These are phyloP conservation scores for Cephus runcator DNA, from an alignment of 2,888 invertebrate genomes.

Conservation along the genomic window DNA sequence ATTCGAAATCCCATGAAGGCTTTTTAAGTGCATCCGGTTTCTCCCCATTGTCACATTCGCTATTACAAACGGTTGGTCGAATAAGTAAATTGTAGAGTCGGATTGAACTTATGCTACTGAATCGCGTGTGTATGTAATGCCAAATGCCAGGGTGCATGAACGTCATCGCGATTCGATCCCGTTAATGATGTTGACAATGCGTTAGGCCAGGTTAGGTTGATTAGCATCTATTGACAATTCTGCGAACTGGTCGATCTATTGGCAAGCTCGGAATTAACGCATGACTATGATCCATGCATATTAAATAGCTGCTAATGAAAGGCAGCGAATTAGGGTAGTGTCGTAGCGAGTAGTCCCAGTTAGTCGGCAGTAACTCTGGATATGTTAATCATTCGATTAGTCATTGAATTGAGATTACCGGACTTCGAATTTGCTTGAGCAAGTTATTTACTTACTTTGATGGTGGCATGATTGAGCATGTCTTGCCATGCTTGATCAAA, in stretches of 20 bases:
- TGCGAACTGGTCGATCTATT: background rate
- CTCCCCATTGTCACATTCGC: background rate
- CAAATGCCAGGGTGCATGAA: background rate
- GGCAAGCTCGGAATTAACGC: background rate
- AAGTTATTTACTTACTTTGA: slow-evolving; percentile 73
- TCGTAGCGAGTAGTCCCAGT: background rate
- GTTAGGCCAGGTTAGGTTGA: background rate
- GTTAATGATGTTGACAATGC: slow-evolving; percentile 1
- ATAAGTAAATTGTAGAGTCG: no score
- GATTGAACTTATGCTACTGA: background rate
- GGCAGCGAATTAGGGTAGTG: background rate
- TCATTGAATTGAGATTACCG: background rate
- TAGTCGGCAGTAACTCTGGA: background rate
- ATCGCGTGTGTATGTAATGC: background rate
- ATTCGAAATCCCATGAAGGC: background rate
- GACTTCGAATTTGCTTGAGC: background rate
- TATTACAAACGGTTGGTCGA: background rate
- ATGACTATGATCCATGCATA: background rate
- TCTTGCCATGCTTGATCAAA: slow-evolving; percentile 98
- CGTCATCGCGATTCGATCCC: background rate
- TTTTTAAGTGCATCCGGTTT: background rate
- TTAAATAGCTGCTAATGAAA: background rate
- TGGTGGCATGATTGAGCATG: slow-evolving; percentile 94
- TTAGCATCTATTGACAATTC: slow-evolving; percentile 1
- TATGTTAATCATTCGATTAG: background rate